phyloP scores from a whole-genome alignment of 1,140 invertebrate genomes.

The Megathymus violae region DNA sequence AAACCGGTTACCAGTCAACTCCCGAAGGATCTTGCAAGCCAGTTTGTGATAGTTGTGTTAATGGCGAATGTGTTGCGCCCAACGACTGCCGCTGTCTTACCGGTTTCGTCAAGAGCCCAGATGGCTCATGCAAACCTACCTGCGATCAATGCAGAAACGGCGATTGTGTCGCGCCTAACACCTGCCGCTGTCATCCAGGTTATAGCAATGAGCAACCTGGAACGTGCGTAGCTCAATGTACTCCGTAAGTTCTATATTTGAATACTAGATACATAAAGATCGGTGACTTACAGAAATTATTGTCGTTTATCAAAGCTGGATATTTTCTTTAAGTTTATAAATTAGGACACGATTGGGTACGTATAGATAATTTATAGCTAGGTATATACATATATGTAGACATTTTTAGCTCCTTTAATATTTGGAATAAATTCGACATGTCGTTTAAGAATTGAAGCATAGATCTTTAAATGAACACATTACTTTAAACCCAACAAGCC shows the following conservation, averaged over 20 bases:
- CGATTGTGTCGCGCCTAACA: constrained; percentile 82
- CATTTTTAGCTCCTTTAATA: no score
- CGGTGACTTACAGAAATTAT: no score
- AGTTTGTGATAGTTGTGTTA: constrained; percentile 64
- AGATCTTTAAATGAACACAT: no score
- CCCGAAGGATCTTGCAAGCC: constrained; percentile 61
- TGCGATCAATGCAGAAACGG: constrained; percentile 78
- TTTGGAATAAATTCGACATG: no score
- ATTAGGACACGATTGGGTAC: no score
- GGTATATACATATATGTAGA: no score
- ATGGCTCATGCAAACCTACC: constrained; percentile 59
- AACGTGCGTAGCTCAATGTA: constrained; percentile 82
- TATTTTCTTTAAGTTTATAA: no score
- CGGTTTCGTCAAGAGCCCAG: constrained; percentile 68
- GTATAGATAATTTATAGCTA: no score
- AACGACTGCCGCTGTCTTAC: constrained; percentile 81
- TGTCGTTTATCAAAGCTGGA: no score
- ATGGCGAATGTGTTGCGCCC: constrained; percentile 83
- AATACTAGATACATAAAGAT: no score
- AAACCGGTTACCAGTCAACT: constrained; percentile 60
- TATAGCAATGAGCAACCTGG: constrained; percentile 69
- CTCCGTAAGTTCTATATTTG: constrained; percentile 57
- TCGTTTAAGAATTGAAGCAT: no score
- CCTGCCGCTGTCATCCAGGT: constrained; percentile 81
- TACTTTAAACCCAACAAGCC: no score